Conservation (phyloP, 2,113 vertebrate species). For the Numenius arquata region DNA sequence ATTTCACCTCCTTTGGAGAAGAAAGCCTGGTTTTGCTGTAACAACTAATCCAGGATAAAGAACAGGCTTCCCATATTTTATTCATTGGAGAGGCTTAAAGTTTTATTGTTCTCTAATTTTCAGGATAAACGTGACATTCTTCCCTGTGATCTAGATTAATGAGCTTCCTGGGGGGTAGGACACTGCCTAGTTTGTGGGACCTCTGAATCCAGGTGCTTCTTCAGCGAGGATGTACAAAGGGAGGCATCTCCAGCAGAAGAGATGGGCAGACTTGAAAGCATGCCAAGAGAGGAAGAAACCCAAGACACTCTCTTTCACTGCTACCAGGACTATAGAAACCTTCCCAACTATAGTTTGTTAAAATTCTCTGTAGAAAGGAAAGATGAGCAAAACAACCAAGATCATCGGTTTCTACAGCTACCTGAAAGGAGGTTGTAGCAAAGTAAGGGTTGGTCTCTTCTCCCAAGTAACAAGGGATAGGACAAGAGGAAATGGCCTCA, state of each 20-base stretch:
- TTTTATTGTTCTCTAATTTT: background rate
- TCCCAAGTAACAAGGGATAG: background rate
- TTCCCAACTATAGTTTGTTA: background rate
- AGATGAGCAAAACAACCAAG: background rate
- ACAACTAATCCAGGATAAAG: background rate
- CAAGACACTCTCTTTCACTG: rapidly evolving
- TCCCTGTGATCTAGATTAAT: background rate
- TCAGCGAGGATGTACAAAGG: rapidly evolving
- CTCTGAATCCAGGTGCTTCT: background rate
- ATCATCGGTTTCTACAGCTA: background rate
- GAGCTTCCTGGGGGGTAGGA: background rate
- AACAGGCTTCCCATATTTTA: background rate
- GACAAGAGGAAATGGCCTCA: background rate
- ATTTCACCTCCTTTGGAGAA: background rate
- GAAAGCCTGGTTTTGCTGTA: background rate
- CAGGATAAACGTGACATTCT: background rate
- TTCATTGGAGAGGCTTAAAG: background rate
- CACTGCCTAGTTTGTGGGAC: background rate
- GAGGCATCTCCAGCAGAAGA: background rate
- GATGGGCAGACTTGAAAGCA: background rate
- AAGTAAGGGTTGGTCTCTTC: background rate
- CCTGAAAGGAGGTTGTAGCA: background rate
- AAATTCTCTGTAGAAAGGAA: background rate
- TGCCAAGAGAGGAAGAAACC: background rate
- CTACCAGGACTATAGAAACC: background rate